phyloP scores from a whole-genome alignment of 2,113 vertebrate genomes.

The Varanus salvator region DNA sequence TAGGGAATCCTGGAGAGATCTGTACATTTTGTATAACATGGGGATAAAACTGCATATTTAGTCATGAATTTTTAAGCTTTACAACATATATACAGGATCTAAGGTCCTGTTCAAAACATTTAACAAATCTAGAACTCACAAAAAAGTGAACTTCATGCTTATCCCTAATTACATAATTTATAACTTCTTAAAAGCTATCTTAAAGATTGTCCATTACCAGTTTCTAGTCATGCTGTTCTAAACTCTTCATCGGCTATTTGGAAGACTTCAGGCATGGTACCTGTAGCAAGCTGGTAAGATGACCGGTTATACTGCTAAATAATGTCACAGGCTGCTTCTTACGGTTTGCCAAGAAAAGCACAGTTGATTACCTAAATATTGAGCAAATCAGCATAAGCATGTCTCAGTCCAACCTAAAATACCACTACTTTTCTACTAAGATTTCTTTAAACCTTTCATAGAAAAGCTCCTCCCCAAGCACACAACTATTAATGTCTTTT shows the following conservation, averaged over 20 bases:
- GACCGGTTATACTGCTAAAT: not conserved
- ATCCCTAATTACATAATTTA: not conserved
- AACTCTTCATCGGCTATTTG: slow-evolving; percentile 7
- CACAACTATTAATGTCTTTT: not conserved
- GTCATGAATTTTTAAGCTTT: not conserved
- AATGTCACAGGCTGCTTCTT: slow-evolving; percentile 14
- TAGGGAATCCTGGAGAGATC: not conserved
- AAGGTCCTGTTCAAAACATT: too few species aligned
- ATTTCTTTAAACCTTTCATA: not conserved
- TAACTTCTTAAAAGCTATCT: not conserved
- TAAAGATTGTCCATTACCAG: not conserved
- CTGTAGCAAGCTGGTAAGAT: slow-evolving; percentile 58
- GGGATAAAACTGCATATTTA: not conserved
- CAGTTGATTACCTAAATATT: slow-evolving; percentile 58
- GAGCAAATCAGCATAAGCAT: slow-evolving; percentile 11
- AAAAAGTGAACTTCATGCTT: too few species aligned
- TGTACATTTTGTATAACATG: too few species aligned
- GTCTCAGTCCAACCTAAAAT: not conserved
- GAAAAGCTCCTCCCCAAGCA: too few species aligned
- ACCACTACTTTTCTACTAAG: slow-evolving; percentile 2
- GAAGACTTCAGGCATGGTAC: slow-evolving; percentile 51
- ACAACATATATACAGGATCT: not conserved
- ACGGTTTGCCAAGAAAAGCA: slow-evolving; percentile 38
- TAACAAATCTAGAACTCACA: not conserved
- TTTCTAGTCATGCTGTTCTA: not conserved